A percentile compares a stretch with the other conserved stretches of the same genome.
Evolutionary conservation across 2,113 vertebrate genomes (phyloP).

Genomic region (Oceanodroma tethys): DNA sequence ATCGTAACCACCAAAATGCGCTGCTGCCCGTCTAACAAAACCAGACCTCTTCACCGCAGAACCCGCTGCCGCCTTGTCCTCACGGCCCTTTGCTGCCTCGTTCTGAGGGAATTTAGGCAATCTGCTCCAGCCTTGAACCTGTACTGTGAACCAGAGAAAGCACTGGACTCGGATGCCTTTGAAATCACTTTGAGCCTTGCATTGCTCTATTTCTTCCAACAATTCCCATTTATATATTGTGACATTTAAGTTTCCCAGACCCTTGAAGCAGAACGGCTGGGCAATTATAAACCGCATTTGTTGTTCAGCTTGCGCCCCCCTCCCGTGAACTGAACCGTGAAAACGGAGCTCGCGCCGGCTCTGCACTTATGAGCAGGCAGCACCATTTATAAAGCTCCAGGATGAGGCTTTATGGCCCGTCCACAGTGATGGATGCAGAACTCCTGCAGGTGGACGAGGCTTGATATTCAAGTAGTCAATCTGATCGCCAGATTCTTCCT

Average conservation of each 20-base stretch:
- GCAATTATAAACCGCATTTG: slow-evolving; percentile 28
- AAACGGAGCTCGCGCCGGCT: background rate
- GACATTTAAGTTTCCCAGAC: slow-evolving; percentile 46
- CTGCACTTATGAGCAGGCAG: background rate
- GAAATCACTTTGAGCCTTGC: slow-evolving; percentile 19
- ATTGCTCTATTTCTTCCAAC: slow-evolving; percentile 20
- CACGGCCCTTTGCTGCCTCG: background rate
- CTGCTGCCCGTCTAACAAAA: background rate
- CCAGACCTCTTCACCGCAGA: background rate
- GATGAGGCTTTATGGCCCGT: background rate
- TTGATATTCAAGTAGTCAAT: background rate
- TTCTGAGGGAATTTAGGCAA: background rate
- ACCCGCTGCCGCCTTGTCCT: background rate
- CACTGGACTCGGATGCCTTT: background rate
- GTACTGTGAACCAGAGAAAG: background rate
- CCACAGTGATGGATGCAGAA: background rate
- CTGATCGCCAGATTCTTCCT: background rate
- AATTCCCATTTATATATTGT: slow-evolving; percentile 22
- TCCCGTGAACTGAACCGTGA: background rate
- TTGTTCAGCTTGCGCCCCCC: background rate
- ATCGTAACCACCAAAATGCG: fast-evolving
- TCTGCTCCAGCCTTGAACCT: background rate
- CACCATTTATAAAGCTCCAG: background rate
- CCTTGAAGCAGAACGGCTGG: slow-evolving; percentile 16
- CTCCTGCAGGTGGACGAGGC: background rate